These are phyloP conservation scores for Hyaena hyaena DNA, from an alignment of 2,113 vertebrate genomes.

Conservation along the genomic window DNA sequence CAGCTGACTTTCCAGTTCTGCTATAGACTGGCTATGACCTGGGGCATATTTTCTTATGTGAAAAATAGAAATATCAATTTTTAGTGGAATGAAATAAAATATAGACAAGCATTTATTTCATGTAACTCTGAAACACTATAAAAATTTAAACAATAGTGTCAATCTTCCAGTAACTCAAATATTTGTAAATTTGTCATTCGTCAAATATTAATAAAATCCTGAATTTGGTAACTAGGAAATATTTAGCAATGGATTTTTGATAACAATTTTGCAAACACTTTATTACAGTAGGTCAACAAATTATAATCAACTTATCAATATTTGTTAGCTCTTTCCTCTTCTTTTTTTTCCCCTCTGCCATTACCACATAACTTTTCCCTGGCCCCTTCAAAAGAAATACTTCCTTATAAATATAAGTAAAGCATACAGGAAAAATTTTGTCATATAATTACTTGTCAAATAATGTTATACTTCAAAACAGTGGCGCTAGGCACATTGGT, in stretches of 20 bases:
- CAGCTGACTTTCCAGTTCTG: background rate
- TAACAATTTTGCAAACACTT: background rate
- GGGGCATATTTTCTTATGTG: background rate
- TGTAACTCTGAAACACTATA: background rate
- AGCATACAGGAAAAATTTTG: background rate
- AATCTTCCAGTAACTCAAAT: background rate
- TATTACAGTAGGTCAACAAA: background rate
- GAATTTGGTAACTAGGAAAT: slow-evolving; percentile 19
- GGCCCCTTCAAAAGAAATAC: background rate
- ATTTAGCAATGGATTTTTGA: background rate
- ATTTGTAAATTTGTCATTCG: background rate
- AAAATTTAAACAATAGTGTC: background rate
- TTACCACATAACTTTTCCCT: background rate
- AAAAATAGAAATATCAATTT: background rate
- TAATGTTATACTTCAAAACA: background rate
- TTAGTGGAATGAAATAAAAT: background rate
- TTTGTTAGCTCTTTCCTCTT: background rate
- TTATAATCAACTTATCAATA: background rate
- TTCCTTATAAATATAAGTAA: background rate
- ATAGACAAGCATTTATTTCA: background rate
- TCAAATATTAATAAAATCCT: background rate
- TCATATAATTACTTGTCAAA: slow-evolving; percentile 22
- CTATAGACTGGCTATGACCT: background rate
- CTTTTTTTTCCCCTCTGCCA: background rate
- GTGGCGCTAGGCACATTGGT: background rate